phyloP scores from a whole-genome alignment of 2,888 invertebrate species.

The Dasypolia templi region DNA sequence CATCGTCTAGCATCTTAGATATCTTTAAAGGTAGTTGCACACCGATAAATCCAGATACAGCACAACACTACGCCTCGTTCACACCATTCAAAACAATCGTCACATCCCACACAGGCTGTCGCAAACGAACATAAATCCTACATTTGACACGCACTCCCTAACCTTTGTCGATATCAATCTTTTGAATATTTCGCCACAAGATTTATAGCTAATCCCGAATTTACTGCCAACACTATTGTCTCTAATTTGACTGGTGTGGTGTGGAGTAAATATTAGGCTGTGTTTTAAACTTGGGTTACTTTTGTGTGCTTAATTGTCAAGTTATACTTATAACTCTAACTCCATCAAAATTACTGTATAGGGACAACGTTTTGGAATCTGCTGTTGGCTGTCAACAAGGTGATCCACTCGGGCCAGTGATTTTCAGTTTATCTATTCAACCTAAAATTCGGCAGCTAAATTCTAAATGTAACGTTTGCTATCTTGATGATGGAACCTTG shows the following conservation, averaged over 20 bases:
- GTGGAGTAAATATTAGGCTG: conserved; percentile 38
- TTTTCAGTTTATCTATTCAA: too few species aligned
- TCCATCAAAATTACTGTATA: too few species aligned
- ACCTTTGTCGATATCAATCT: conserved; percentile 70
- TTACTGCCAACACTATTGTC: conserved; percentile 59
- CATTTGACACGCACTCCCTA: conserved; percentile 69
- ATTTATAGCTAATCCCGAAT: conserved; percentile 62
- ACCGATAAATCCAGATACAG: conserved; percentile 3
- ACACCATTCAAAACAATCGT: conserved; percentile 60
- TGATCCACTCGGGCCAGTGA: too few species aligned
- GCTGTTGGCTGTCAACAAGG: too few species aligned
- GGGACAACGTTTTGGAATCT: too few species aligned
- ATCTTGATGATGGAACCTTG: too few species aligned
- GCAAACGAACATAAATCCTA: conserved; percentile 70
- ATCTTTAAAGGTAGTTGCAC: background rate
- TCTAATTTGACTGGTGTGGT: conserved; percentile 61
- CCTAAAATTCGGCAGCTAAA: too few species aligned
- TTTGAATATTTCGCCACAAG: conserved; percentile 64
- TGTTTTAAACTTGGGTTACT: conserved; percentile 18
- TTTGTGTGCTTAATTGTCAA: conserved; percentile 2
- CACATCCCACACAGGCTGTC: conserved; percentile 71
- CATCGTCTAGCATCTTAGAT: background rate
- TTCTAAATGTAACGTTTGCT: too few species aligned
- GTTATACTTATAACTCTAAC: too few species aligned
- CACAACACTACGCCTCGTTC: conserved; percentile 55